A percentile compares a stretch with the other conserved stretches of the same genome.
Conservation (phyloP, 1,140 invertebrate species). For the Drosophila grimshawi region DNA sequence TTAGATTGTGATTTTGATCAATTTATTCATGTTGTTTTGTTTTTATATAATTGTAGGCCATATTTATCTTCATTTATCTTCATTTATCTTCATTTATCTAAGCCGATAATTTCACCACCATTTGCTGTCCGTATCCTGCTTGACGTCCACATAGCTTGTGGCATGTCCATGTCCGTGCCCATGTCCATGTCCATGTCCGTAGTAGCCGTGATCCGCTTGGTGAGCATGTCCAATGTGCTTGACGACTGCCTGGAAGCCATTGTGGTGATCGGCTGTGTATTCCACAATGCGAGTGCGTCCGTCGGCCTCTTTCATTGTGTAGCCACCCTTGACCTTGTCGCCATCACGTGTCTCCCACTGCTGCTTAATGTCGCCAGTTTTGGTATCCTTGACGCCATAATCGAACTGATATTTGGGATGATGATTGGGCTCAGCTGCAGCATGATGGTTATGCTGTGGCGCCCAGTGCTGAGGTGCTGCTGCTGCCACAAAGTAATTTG, state of each 20-base stretch:
- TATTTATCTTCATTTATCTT: no score
- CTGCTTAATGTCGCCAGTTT: conserved; percentile 89
- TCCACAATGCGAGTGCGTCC: conserved; percentile 87
- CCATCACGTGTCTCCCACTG: conserved; percentile 88
- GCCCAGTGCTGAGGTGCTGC: conserved; percentile 41
- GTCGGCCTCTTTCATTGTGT: conserved; percentile 87
- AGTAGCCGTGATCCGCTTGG: conserved; percentile 35
- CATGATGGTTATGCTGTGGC: conserved; percentile 34
- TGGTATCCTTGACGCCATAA: conserved; percentile 90
- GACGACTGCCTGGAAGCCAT: conserved; percentile 86
- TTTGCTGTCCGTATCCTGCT: conserved; percentile 63
- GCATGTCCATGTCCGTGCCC: conserved; percentile 52
- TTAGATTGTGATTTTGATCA: no score
- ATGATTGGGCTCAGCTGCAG: conserved; percentile 63
- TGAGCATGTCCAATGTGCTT: conserved; percentile 86
- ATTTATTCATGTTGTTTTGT: no score
- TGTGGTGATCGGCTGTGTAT: conserved; percentile 86
- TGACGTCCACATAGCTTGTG: conserved; percentile 70
- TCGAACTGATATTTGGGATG: conserved; percentile 90
- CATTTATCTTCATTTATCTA: conserved; percentile 1
- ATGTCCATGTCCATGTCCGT: conserved; percentile 23
- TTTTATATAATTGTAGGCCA: no score
- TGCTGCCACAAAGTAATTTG: conserved; percentile 25
- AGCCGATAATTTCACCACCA: conserved; percentile 43
- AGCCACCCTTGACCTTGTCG: conserved; percentile 87